phyloP scores from a whole-genome alignment of 1,140 invertebrate genomes.

The Leptopilina boulardi region DNA sequence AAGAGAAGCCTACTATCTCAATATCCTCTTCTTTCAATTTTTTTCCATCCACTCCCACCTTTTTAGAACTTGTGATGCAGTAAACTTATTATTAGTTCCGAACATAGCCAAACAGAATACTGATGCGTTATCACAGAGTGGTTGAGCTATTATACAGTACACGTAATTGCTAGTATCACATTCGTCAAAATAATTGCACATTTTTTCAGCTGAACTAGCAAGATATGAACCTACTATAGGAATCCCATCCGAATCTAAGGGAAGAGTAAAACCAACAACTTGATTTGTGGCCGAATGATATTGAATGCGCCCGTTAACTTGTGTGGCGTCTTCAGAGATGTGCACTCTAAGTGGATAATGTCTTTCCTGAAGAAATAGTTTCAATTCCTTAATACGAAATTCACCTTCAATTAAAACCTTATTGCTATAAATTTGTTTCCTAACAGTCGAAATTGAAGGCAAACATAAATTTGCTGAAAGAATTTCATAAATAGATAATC shows the following conservation, averaged over 20 bases:
- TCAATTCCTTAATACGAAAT: background rate
- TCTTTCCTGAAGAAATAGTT: background rate
- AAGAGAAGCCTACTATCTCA: background rate
- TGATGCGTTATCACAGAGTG: background rate
- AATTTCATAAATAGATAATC: background rate
- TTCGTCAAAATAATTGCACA: background rate
- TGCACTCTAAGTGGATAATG: background rate
- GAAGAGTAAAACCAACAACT: background rate
- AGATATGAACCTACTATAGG: background rate
- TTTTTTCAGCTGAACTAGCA: background rate
- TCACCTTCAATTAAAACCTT: background rate
- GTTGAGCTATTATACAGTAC: background rate
- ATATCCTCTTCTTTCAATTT: background rate
- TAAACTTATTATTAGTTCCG: background rate
- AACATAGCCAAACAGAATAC: background rate
- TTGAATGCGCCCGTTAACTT: background rate
- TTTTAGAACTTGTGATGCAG: background rate
- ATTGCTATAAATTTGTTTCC: background rate
- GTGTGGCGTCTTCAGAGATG: background rate
- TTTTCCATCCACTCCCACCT: background rate
- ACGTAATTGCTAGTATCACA: background rate
- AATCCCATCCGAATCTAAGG: background rate
- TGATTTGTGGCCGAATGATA: background rate
- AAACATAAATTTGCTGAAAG: background rate
- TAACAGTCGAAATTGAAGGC: background rate